phyloP scores from a whole-genome alignment of 2,113 vertebrate species.

The Chaetodon trifascialis region DNA sequence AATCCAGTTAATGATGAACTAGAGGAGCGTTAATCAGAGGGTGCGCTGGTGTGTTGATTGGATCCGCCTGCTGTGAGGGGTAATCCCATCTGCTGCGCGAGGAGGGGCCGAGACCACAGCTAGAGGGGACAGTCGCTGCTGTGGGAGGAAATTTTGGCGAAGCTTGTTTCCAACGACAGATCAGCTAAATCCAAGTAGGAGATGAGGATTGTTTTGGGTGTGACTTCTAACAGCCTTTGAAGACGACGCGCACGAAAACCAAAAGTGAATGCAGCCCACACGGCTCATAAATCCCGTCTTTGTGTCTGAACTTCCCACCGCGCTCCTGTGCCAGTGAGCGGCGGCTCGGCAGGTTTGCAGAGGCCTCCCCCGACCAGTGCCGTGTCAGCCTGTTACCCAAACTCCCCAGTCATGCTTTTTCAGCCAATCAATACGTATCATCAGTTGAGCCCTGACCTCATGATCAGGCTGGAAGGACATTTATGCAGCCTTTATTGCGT shows the following conservation, averaged over 20 bases:
- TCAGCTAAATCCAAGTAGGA: conserved; percentile 19
- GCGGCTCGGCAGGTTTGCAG: conserved; percentile 51
- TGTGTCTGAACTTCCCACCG: conserved; percentile 31
- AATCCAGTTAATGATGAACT: conserved; percentile 79
- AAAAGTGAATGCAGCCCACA: conserved; percentile 29
- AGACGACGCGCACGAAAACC: conserved; percentile 17
- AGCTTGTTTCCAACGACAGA: conserved; percentile 45
- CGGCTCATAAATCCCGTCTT: conserved; percentile 18
- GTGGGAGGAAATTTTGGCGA: conserved; percentile 22
- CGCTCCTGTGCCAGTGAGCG: background rate
- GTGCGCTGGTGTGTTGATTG: conserved; percentile 70
- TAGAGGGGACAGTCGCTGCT: conserved; percentile 3
- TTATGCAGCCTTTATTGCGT: conserved; percentile 55
- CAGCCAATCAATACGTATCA: conserved; percentile 72
- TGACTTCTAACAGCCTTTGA: conserved; percentile 33
- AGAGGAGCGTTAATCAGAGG: conserved; percentile 75
- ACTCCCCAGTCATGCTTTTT: conserved; percentile 72
- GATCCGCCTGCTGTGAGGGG: conserved; percentile 65
- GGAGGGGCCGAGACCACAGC: conserved; percentile 30
- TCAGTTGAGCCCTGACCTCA: conserved; percentile 64
- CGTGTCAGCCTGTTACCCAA: conserved; percentile 45
- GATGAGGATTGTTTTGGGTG: conserved; percentile 24
- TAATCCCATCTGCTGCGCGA: conserved; percentile 67
- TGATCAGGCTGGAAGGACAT: conserved; percentile 64
- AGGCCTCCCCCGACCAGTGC: conserved; percentile 6